Base-by-base conservation (phyloP, 1,140 invertebrate species). In the Drosophila sproati region DNA sequence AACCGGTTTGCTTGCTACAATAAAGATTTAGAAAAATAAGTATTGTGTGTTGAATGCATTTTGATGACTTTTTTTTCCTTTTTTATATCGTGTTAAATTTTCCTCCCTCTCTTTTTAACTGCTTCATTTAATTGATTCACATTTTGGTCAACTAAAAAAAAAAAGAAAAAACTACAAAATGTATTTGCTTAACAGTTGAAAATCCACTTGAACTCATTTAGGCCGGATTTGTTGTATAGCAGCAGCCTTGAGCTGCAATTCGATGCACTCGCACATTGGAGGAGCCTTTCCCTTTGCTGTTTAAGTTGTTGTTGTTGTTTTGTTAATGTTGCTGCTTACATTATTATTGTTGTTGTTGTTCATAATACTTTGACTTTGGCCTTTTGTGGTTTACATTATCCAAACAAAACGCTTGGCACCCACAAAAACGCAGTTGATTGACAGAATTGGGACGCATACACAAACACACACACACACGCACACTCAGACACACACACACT, bases 391-490 rank as follows among this genome's bases (percentile, higher is more conserved):
- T 88, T 88, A 81, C 80, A 81, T 85, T 81, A 89, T 73, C 78
- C 78, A 89, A 89, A 85, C 85, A 89, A 89, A 87, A 87, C 85
- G 83, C 85, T 89, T 89, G 77, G 85, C 86, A 89, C 85, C 85
- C 85, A 89, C 86, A 90, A 89, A 86, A 82, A 80, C 82, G 77
- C 75, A 87, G 83, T 87, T 89, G 86, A 89, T 90, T 89, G 86
- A 89, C 86, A 90, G 87, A 89, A 90, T 89, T 89, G 78, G 86
- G 87, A 77, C 85, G 60, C 69, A 39, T 62, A 82, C 57, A 56
- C 56, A 75, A 67, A 77, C 47, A 67, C 45, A 62, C 51, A 78
- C 64, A 86, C 43, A 66, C 56, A 50, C 70, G 48, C 47, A 57
- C 51, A 43, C 55, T 55, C 61, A 61, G 20, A 20, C 31, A 12